phyloP scores from a whole-genome alignment of 2,888 invertebrate species.

The Balanococcus diminutus region DNA sequence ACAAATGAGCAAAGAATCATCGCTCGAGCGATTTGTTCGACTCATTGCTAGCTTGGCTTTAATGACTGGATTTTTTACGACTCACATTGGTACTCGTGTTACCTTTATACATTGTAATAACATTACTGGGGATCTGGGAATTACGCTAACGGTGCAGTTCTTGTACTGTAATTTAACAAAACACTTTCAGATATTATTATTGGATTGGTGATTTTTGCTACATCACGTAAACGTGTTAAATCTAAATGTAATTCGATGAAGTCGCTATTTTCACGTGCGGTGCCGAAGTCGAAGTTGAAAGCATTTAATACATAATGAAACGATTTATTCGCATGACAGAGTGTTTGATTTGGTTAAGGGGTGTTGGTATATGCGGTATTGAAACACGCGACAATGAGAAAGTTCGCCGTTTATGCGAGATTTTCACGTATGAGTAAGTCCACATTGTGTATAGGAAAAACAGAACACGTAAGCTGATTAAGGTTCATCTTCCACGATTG shows the following conservation, averaged over 20 bases:
- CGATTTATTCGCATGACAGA: slow-evolving; percentile 18
- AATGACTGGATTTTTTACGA: background rate
- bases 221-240: background rate
- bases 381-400: background rate
- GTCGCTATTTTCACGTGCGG: background rate
- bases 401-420: background rate
- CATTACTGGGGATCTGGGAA: background rate
- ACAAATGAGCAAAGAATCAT: background rate
- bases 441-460: background rate
- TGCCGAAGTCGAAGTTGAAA: background rate
- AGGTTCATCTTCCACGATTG: background rate
- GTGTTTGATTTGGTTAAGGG: background rate
- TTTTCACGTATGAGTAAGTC: background rate
- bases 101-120: background rate
- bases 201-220: background rate
- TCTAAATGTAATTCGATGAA: background rate
- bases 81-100: background rate
- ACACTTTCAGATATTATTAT: background rate
- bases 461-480: background rate
- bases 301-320: slow-evolving; percentile 5
- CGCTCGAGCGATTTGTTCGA: no score
- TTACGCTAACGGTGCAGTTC: background rate
- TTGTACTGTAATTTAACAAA: background rate
- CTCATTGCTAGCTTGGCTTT: background rate
- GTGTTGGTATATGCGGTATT: background rate